Evolutionary conservation across 2,888 invertebrate genomes (phyloP).

Genomic region (Hecatera dysodea): DNA sequence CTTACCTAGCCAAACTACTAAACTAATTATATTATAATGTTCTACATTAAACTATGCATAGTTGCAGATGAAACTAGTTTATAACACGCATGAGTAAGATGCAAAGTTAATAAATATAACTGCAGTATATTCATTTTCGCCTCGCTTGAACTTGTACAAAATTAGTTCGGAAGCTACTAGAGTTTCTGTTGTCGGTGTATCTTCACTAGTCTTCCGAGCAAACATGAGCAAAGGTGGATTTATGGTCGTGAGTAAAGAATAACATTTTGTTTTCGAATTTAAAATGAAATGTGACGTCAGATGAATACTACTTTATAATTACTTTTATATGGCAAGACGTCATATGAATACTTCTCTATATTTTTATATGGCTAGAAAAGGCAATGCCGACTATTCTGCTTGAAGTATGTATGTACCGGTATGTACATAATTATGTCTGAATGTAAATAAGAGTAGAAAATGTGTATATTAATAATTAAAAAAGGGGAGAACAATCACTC

Average conservation of each 20-base stretch:
- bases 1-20: neutral
- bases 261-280: slow-evolving; percentile 4
- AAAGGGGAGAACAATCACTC: too few relatives aligned
- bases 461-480: too few relatives aligned
- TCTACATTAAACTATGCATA: slow-evolving; percentile 1
- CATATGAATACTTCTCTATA: neutral
- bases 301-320: neutral
- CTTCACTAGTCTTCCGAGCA: slow-evolving; percentile 7
- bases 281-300: neutral
- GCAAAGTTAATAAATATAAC: slow-evolving; percentile 38
- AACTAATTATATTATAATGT: slow-evolving; percentile 18
- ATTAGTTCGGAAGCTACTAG: slow-evolving; percentile 53
- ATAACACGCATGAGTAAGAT: slow-evolving; percentile 33
- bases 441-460: too few relatives aligned
- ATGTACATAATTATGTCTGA: too few relatives aligned
- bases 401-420: too few relatives aligned
- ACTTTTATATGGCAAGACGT: neutral
- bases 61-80: slow-evolving; percentile 8
- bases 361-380: too few relatives aligned
- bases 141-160: slow-evolving; percentile 40
- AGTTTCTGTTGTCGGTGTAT: slow-evolving; percentile 27
- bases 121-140: slow-evolving; percentile 55
- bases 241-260: slow-evolving; percentile 13
- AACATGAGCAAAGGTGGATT: slow-evolving; percentile 5
- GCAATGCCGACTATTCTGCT: too few relatives aligned